Evolutionary conservation across 2,113 vertebrate species (phyloP).

Genomic region (Isichthys henryi): DNA sequence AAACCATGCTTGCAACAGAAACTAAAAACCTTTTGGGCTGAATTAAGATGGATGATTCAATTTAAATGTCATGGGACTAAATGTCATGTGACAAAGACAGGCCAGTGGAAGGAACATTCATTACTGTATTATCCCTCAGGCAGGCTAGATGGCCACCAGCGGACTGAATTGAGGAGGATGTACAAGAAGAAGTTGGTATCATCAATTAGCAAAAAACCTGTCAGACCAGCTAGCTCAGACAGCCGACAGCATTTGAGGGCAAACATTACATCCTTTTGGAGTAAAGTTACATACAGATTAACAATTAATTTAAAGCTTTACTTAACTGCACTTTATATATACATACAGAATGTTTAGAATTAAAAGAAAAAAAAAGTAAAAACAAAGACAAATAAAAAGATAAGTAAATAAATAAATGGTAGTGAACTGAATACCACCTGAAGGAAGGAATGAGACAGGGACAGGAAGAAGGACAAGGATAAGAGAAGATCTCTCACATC

Average conservation of each 20-base stretch:
- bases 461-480: background rate
- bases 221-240: background rate
- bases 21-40: background rate
- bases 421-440: background rate
- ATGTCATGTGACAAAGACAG: background rate
- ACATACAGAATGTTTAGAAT: background rate
- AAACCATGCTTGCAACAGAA: background rate
- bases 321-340: background rate
- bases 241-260: background rate
- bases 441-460: background rate
- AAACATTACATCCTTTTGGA: background rate
- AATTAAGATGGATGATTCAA: background rate
- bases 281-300: background rate
- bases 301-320: background rate
- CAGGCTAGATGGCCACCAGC: background rate
- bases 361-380: background rate
- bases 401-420: background rate
- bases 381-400: background rate
- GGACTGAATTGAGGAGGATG: background rate
- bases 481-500: background rate
- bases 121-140: background rate
- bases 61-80: background rate
- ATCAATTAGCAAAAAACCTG: background rate
- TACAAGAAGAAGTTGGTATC: background rate
- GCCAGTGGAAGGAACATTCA: background rate